Evolutionary conservation across 2,888 invertebrate species (phyloP).

Genomic region (Andricus quercusramuli): DNA sequence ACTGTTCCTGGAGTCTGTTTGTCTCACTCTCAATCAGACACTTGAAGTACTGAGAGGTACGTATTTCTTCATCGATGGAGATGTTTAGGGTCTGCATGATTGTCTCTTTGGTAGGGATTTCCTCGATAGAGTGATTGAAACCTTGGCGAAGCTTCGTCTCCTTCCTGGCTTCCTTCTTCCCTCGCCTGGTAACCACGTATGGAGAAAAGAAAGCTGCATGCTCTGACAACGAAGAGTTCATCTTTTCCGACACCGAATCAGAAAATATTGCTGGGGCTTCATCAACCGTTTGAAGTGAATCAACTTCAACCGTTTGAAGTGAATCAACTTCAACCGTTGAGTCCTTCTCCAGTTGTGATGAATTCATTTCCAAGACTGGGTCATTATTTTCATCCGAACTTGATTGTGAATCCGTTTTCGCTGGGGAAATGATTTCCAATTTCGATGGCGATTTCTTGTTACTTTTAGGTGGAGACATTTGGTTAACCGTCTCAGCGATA

Average conservation of each 20-base stretch:
- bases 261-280: neutral
- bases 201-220: constrained; percentile 75
- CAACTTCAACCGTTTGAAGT: no score
- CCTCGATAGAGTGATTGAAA: constrained; percentile 45
- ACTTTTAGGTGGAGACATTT: neutral
- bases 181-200: constrained; percentile 82
- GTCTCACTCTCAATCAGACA: constrained; percentile 80
- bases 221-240: constrained; percentile 6
- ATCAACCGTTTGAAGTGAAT: neutral
- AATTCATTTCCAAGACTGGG: neutral
- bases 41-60: constrained; percentile 77
- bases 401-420: neutral
- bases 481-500: neutral
- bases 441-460: neutral
- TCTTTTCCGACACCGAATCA: neutral
- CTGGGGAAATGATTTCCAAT: neutral
- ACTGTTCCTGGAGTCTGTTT: constrained; percentile 80
- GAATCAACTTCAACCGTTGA: neutral
- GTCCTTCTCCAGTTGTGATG: neutral
- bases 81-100: constrained; percentile 68
- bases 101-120: constrained; percentile 70
- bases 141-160: constrained; percentile 74
- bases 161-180: constrained; percentile 82
- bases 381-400: neutral
- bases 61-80: constrained; percentile 70